These are phyloP conservation scores for Sitophilus oryzae DNA, from an alignment of 1,140 invertebrate species.

Conservation along the genomic window DNA sequence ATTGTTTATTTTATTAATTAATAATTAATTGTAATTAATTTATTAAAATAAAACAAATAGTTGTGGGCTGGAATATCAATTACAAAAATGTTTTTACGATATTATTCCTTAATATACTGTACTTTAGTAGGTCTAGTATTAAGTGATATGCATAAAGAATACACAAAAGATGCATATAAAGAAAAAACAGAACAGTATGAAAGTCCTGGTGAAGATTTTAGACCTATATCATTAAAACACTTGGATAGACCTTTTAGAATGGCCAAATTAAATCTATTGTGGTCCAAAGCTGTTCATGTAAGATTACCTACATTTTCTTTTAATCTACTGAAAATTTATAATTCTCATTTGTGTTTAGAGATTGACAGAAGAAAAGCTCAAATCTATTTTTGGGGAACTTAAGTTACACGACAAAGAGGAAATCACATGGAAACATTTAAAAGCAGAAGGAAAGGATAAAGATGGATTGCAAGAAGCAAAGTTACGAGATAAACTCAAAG, in stretches of 20 bases:
- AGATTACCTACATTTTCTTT: slow-evolving; percentile 12
- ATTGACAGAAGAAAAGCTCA: slow-evolving; percentile 75
- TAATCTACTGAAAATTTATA: slow-evolving; percentile 1
- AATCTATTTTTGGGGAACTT: slow-evolving; percentile 79
- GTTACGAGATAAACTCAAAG: slow-evolving; percentile 70
- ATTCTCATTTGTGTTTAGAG: slow-evolving; percentile 50
- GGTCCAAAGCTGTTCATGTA: slow-evolving; percentile 41
- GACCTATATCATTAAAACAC: slow-evolving; percentile 36
- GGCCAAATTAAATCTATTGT: slow-evolving; percentile 43
- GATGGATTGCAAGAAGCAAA: slow-evolving; percentile 80
- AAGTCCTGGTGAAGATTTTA: slow-evolving; percentile 22
- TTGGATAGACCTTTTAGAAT: slow-evolving; percentile 42
- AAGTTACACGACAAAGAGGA: slow-evolving; percentile 92
- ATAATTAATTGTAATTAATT: no score
- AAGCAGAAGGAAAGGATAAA: slow-evolving; percentile 76
- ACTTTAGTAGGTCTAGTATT: background rate
- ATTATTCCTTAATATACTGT: no score
- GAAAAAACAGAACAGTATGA: background rate
- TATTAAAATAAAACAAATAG: no score
- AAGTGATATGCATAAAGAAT: background rate
- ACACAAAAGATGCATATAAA: background rate
- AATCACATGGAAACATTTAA: slow-evolving; percentile 72
- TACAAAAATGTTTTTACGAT: no score
- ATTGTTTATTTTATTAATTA: no score
- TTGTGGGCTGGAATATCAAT: no score